Evolutionary conservation across 2,797 vertebrate genomes (phyloP).

Genomic region (Pangasius larnaudii): DNA sequence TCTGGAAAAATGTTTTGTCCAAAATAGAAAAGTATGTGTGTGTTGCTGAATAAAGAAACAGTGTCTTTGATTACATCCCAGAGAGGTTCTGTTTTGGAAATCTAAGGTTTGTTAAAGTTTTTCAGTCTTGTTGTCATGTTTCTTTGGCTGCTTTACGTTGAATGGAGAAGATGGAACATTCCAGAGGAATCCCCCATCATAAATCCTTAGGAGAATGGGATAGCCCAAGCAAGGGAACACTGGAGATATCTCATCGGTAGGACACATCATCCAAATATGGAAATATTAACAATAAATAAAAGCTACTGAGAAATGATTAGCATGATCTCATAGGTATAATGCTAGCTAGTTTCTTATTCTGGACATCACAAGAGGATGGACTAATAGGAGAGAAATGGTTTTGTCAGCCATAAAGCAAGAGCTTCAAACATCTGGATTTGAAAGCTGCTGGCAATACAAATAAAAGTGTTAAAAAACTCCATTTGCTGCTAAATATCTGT

Average conservation of each 20-base stretch:
- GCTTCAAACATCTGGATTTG: neutral
- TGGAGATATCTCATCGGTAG: neutral
- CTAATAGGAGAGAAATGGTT: neutral
- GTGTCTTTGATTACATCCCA: conserved; percentile 53
- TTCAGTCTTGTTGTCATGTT: conserved; percentile 47
- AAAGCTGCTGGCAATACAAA: neutral
- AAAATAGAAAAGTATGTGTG: conserved; percentile 47
- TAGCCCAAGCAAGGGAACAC: conserved; percentile 57
- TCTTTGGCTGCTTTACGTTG: conserved; percentile 50
- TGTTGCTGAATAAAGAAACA: conserved; percentile 32
- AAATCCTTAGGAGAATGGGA: conserved; percentile 57
- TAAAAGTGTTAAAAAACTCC: neutral
- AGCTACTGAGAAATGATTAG: neutral
- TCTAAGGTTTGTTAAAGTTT: conserved; percentile 37
- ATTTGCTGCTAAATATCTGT: neutral
- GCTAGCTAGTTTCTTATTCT: neutral
- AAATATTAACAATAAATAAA: neutral
- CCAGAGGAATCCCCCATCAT: conserved; percentile 54
- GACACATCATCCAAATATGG: neutral
- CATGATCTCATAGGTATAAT: conserved; percentile 3
- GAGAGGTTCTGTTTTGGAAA: conserved; percentile 60
- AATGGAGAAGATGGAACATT: conserved; percentile 57
- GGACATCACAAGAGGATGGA: neutral
- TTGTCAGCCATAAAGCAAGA: neutral
- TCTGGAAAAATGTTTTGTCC: conserved; percentile 47